phyloP scores from a whole-genome alignment of 2,888 invertebrate species.

The Syritta pipiens region DNA sequence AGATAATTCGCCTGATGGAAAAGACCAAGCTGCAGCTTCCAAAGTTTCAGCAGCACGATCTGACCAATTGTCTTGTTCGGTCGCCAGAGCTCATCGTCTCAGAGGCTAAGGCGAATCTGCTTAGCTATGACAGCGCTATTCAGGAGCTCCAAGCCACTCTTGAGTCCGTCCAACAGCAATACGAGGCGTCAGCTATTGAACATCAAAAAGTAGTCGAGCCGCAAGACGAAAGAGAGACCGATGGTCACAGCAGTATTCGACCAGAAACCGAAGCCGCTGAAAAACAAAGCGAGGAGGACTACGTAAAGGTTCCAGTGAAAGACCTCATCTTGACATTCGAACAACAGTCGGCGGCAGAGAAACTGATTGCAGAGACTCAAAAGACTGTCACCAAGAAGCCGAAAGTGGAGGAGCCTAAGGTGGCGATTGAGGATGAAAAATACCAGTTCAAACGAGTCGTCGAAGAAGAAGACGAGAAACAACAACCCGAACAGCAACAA shows the following conservation, averaged over 20 bases:
- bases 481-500: neutral
- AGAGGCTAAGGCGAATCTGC: constrained; percentile 60
- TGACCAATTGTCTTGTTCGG: constrained; percentile 68
- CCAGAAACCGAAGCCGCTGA: neutral
- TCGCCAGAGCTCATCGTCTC: constrained; percentile 71
- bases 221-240: no score
- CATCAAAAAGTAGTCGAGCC: no score
- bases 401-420: no score
- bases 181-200: no score
- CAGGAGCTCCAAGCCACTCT: constrained; percentile 52
- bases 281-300: constrained; percentile 70
- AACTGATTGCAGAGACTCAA: constrained; percentile 46
- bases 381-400: constrained; percentile 34
- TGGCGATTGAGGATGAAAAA: constrained; percentile 10
- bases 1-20: constrained; percentile 70
- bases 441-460: constrained; percentile 1
- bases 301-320: constrained; percentile 79
- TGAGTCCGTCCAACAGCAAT: constrained; percentile 52
- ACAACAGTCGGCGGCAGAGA: constrained; percentile 79
- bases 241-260: neutral
- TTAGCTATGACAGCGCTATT: constrained; percentile 69
- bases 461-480: neutral
- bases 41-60: constrained; percentile 47
- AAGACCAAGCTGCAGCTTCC: constrained; percentile 38
- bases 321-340: constrained; percentile 83